Evolutionary conservation across 2,888 invertebrate genomes (phyloP), one percentile per base, ranked within the genome.

Genomic region (Sesia bembeciformis): DNA sequence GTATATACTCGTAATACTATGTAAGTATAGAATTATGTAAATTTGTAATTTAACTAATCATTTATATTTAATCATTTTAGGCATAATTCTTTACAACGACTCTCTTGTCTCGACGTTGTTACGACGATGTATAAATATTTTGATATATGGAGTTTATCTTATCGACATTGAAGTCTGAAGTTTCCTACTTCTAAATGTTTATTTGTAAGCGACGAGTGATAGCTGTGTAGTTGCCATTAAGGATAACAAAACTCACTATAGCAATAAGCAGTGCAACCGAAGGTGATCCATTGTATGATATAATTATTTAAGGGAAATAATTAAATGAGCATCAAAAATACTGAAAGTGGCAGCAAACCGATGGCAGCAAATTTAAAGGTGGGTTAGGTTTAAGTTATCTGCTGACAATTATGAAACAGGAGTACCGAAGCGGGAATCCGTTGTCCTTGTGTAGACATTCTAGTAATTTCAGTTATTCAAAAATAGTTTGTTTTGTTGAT

Each of bases 181-280:
- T 46, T 46, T 46, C 46, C 7, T 38, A 50, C 50, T 4, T 50
- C 50, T 52, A 46, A 23, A 23, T 42, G 42, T 42, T 6, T 6
- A 42, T 42, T 6, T 5, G 42, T 5, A 5, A 7, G 42, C 42
- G 42, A 42, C 42, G 23, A 6, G 50, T 50, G 50, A 50, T 50
- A 50, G 50, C 23, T n/a, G 50, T 50, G 50, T n/a, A 50, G 42
- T 7, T 7, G 42, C 42, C 42, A 42, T 5, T 42, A 6, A 42
- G 1, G 58, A 23, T 23, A 23, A 23, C 23, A 23, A 23, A 57
- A 60, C 61, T 66, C 68, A 64, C 62, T 67, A 74, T 75, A 83
- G 82, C 83, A 83, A 83, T 82, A 82, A 82, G 73, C 74, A 65
- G 71, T 70, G 82, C 78, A 74, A 74, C 73, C 69, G 68, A 70